Percentiles rank a stretch among this genome's conserved stretches.
Conservation (phyloP, 2,888 invertebrate species). For the Ferrisia virgata region DNA sequence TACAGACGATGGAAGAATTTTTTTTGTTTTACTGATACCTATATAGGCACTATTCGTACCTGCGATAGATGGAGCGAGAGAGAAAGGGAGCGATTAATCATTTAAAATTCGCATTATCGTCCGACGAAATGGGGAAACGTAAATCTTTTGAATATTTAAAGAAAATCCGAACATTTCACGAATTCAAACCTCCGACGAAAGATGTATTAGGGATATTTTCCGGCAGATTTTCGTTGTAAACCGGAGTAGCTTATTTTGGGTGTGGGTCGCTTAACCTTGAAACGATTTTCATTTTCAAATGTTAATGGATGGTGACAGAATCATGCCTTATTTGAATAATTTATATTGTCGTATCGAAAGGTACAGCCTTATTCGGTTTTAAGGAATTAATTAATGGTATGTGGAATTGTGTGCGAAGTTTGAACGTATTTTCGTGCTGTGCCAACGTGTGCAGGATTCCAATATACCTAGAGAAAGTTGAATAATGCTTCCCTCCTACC, state of each 20-base stretch:
- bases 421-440: not conserved
- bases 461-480: too few species aligned
- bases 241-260: not conserved
- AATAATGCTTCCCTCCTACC: too few species aligned
- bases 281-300: not conserved
- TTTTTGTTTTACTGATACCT: not conserved
- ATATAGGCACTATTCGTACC: not conserved
- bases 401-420: not conserved
- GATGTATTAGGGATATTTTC: constrained; percentile 15
- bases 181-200: not conserved
- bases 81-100: constrained; percentile 12
- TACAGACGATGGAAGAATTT: not conserved
- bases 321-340: constrained; percentile 26
- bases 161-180: constrained; percentile 23
- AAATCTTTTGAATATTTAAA: constrained; percentile 26
- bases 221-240: not conserved
- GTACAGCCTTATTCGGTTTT: not conserved
- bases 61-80: not conserved
- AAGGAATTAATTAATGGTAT: constrained; percentile 3
- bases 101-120: not conserved
- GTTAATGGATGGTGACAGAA: constrained; percentile 13
- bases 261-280: constrained; percentile 11
- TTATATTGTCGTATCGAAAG: constrained; percentile 9
- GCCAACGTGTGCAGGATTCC: not conserved
- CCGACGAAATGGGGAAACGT: not conserved